phyloP scores from a whole-genome alignment of 2,113 vertebrate genomes.

The Pao palembangensis region DNA sequence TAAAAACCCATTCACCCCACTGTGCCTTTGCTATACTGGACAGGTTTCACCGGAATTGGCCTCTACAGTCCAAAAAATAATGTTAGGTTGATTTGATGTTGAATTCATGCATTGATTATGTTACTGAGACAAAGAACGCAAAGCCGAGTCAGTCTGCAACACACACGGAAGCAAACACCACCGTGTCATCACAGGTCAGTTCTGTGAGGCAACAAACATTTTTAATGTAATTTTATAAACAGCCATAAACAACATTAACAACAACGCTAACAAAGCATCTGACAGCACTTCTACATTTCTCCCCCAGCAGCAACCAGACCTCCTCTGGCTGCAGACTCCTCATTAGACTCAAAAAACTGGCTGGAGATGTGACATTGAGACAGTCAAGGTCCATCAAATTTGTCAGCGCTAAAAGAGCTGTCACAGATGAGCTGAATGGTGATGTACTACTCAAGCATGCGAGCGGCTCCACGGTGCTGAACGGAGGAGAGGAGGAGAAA shows the following conservation, averaged over 20 bases:
- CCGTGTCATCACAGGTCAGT: too few species aligned
- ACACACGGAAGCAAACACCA: too few species aligned
- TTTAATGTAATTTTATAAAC: background rate
- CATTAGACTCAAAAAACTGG: conserved; percentile 26
- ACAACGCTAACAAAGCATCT: background rate
- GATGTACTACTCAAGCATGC: conserved; percentile 23
- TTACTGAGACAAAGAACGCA: too few species aligned
- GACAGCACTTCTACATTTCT: background rate
- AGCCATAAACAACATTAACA: background rate
- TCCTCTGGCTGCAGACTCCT: conserved; percentile 4
- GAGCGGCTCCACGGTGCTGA: background rate
- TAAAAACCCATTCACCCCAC: conserved; percentile 9
- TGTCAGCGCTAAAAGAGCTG: conserved; percentile 38
- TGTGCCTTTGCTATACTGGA: conserved; percentile 17
- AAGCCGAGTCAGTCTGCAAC: too few species aligned
- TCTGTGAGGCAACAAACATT: background rate
- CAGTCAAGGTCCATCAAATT: conserved; percentile 33
- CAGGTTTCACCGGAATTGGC: background rate
- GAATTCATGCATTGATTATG: too few species aligned
- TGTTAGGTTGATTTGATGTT: too few species aligned
- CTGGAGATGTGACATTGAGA: conserved; percentile 44
- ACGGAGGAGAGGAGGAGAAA: conserved; percentile 17
- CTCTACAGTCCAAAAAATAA: too few species aligned
- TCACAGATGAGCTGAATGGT: conserved; percentile 53
- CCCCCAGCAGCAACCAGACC: conserved; percentile 7